Conservation (phyloP, 2,888 invertebrate species). For the Molorchus minor region DNA sequence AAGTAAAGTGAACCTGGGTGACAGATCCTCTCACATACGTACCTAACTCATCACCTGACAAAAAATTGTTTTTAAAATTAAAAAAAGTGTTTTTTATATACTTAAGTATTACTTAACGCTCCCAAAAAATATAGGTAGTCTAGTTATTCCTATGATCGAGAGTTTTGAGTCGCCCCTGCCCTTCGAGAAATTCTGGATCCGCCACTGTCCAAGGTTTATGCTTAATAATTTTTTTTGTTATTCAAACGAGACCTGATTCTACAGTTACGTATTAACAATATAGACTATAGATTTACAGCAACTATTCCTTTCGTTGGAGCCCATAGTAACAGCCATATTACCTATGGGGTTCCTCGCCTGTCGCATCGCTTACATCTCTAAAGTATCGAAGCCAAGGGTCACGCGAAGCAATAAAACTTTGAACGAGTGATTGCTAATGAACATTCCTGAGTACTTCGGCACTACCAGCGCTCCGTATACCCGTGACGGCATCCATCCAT, state of each 20-base stretch:
- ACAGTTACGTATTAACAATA: neutral
- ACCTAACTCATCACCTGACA: no score
- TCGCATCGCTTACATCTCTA: constrained; percentile 40
- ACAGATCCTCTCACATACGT: no score
- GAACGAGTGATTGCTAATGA: constrained; percentile 30
- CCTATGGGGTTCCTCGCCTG: constrained; percentile 25
- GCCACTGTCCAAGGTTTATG: no score
- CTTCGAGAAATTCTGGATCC: no score
- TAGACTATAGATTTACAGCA: neutral
- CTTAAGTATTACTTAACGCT: no score
- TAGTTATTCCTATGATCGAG: no score
- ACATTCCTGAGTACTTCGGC: constrained; percentile 23
- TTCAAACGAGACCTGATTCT: neutral
- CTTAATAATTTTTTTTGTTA: no score
- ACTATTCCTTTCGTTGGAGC: neutral
- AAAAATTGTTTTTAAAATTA: no score
- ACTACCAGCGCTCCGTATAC: constrained; percentile 6
- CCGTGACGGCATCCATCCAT: constrained; percentile 30
- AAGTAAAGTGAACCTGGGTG: no score
- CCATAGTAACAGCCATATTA: constrained; percentile 7
- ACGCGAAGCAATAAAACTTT: constrained; percentile 46
- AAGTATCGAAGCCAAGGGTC: constrained; percentile 43
- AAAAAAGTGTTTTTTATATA: no score
- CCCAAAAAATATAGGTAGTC: no score
- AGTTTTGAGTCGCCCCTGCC: no score